Conservation (phyloP, 2,797 vertebrate species). For the Trematocara caparti region DNA sequence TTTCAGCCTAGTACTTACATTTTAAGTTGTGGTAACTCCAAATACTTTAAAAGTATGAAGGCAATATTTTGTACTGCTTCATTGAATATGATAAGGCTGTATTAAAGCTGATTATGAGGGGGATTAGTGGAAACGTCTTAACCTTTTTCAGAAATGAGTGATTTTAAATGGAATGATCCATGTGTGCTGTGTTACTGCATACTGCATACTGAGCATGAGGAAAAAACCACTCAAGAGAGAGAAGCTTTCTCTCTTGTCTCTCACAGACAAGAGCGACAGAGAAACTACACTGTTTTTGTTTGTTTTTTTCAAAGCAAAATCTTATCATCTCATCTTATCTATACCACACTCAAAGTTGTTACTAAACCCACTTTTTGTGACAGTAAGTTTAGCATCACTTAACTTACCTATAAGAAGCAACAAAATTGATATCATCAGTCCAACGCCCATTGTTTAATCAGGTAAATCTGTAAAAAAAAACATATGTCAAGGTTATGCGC, state of each 20-base stretch:
- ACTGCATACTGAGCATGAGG: neutral
- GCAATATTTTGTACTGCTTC: too few relatives aligned
- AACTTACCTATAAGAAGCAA: neutral
- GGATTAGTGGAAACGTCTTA: accelerated
- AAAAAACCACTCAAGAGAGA: accelerated
- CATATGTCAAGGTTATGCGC: accelerated
- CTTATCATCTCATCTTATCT: neutral
- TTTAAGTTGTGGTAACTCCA: too few relatives aligned
- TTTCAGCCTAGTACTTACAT: too few relatives aligned
- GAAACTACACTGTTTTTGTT: neutral
- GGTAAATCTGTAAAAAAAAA: neutral
- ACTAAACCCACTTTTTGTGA: neutral
- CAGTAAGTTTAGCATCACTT: neutral
- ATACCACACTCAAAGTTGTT: neutral
- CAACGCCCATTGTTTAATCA: neutral
- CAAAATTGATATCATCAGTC: neutral
- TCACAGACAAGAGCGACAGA: neutral
- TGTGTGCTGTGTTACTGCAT: neutral
- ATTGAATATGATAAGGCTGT: too few relatives aligned
- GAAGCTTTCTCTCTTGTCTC: too few relatives aligned
- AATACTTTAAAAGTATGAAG: too few relatives aligned
- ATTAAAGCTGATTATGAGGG: neutral
- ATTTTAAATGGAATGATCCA: neutral
- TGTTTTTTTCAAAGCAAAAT: neutral
- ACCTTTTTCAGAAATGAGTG: neutral